Evolutionary conservation across 2,888 invertebrate species (phyloP), one percentile per base, ranked within the genome.

Genomic region (Ecliptopera silaceata): DNA sequence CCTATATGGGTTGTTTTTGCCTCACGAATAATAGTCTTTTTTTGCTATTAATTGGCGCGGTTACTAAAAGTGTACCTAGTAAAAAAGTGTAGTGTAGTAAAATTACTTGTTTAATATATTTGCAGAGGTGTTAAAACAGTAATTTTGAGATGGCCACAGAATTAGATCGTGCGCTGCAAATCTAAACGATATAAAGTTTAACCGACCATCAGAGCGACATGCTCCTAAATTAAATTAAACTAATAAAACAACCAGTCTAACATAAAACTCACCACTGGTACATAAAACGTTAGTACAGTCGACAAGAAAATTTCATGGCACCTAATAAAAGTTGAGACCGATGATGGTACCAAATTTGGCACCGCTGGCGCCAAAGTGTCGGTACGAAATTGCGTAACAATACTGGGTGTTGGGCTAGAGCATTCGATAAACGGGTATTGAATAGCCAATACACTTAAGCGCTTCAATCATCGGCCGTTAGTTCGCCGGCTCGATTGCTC

Each of bases 401-500:
- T 42, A 32, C 51, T 34, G 48, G 54, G 29, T 45, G 44, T 39
- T 31, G 26, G 32, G 43, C 17, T 31, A 34, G 42, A 47, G 52
- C 48, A 52, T 52, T 48, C 41, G 15, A 49, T 49, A 49, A 53
- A 52, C 13, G 45, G 47, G 45, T 53, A 59, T 66, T 54, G 38
- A 57, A 51, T 39, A 49, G 60, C 38, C 69, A 68, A 69, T 70
- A 69, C 64, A 66, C 67, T 66, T 65, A 68, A 69, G 63, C 53
- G 64, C 56, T 64, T 59, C 70, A 69, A 73, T 70, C 68, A 66
- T 70, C 70, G 59, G 58, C 63, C 61, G 64, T 66, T 69, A 66
- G 59, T 59, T 59, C 47, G 31, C 48, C 39, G 29, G 55, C 51
- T 22, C 50, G 38, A 57, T 49, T 47, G 58, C 45, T 56, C 57